Conservation (phyloP, 1,140 invertebrate species). For the Drosophila oshimai region DNA sequence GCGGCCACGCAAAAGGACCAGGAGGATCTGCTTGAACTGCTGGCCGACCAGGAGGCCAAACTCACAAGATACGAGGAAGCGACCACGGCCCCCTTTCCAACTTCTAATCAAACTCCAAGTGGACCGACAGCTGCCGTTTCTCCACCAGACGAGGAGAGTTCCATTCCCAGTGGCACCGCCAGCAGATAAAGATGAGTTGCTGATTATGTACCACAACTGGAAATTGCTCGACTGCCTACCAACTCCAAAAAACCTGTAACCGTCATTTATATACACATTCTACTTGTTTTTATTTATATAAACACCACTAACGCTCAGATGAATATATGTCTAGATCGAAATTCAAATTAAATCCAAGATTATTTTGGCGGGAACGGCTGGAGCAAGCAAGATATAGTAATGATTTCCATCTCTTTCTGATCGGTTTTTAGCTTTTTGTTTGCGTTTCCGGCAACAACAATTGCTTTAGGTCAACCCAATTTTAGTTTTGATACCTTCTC, state of each 20-base stretch:
- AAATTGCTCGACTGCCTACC: slow-evolving; percentile 25
- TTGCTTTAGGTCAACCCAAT: neutral
- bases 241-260: neutral
- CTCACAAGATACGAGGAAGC: slow-evolving; percentile 55
- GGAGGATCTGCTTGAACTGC: slow-evolving; percentile 93
- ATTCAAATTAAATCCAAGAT: neutral
- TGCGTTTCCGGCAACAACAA: neutral
- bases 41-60: slow-evolving; percentile 87
- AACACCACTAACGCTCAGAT: slow-evolving; percentile 4
- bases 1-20: slow-evolving; percentile 92
- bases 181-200: slow-evolving; percentile 37
- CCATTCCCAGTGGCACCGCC: slow-evolving; percentile 3
- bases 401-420: slow-evolving; percentile 1
- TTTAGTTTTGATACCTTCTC: too few species aligned
- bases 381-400: neutral
- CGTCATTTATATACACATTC: slow-evolving; percentile 34
- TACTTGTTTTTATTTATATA: slow-evolving; percentile 39
- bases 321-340: slow-evolving; percentile 16
- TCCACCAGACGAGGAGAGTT: neutral
- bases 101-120: neutral
- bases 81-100: neutral
- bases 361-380: slow-evolving; percentile 14
- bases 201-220: neutral
- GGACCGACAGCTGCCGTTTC: neutral
- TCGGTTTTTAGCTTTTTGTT: neutral